Conservation (phyloP, 2,113 vertebrate genomes). For the Istiophorus platypterus region DNA sequence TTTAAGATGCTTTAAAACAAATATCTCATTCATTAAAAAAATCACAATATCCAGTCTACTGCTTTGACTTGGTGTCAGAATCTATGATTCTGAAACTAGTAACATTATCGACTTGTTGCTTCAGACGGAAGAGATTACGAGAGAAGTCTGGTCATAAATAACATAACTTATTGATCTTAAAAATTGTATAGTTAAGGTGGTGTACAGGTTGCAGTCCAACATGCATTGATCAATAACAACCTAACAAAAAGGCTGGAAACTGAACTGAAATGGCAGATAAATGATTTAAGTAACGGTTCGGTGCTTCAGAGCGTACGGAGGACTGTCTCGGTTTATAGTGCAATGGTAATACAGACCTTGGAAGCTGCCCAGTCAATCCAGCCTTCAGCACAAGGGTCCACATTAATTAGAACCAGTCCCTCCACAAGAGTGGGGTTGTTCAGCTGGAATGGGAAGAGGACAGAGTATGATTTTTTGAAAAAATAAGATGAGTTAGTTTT, state of each 20-base stretch:
- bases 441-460: constrained; percentile 83
- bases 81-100: too few species aligned
- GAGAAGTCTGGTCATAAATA: not conserved
- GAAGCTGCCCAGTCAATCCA: constrained; percentile 99
- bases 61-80: too few species aligned
- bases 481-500: too few species aligned
- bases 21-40: not conserved
- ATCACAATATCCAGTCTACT: not conserved
- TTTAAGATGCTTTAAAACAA: too few species aligned
- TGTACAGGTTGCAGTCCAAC: not conserved
- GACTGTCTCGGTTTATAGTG: not conserved
- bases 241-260: not conserved
- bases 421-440: constrained; percentile 92
- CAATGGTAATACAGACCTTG: constrained; percentile 84
- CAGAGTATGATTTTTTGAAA: not conserved
- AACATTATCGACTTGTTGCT: not conserved
- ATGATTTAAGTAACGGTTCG: constrained; percentile 34
- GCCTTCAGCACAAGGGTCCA: constrained; percentile 96
- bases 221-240: constrained; percentile 15
- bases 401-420: constrained; percentile 94
- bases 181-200: not conserved
- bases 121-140: not conserved
- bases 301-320: not conserved
- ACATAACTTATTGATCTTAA: not conserved
- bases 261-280: constrained; percentile 26